Base-by-base conservation (phyloP, 2,888 invertebrate genomes). In the Drosophila pseudotalamancana region DNA sequence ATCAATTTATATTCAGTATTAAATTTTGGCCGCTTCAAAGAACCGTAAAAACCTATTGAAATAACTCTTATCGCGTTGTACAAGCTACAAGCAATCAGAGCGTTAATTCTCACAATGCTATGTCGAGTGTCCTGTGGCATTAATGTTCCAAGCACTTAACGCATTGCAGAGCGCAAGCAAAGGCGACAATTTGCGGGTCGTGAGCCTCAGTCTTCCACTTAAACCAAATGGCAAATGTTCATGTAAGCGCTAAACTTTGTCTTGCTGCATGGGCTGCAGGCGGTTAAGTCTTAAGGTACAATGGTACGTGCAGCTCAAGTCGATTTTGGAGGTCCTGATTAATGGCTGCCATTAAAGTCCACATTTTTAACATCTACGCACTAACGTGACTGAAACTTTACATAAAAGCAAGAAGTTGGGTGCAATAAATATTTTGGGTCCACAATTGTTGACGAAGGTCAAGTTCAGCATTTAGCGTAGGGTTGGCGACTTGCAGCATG, bases 371-470 rank as follows among this genome's bases (percentile, higher is more conserved):
- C 66, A 59, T 32, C 16, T 48, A 59, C 63, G 62, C 60, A 57
- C 59, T 71, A 72, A 57, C 31, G 45, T 56, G 16, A 19, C 40
- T 37, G 25, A 6, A 27, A 19, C 11, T 9, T n/a, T 2, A 16
- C n/a, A 35, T 8, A 19, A 29, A 42, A 4, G n/a, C 14, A 40
- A 34, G 49, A 21, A 21, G 18, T 31, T 27, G 43, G 29, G 43
- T 43, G 43, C 43, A 43, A 29, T 29, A 18, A 29, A 43, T 43
- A 19, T 27, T 27, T n/a, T 4, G 43, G 29, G 29, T 43, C 27
- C 43, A 27, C 72, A 62, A 69, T 61, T 78, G 72, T 86, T 87
- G 80, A 64, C 68, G 73, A 88, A 83, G 83, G 83, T 83, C 83
- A 83, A 83, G 83, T 88, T 84, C 68, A 70, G 57, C 49, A 35